Conservation (phyloP, 2,888 invertebrate species). For the Caenorhabditis macrosperma region DNA sequence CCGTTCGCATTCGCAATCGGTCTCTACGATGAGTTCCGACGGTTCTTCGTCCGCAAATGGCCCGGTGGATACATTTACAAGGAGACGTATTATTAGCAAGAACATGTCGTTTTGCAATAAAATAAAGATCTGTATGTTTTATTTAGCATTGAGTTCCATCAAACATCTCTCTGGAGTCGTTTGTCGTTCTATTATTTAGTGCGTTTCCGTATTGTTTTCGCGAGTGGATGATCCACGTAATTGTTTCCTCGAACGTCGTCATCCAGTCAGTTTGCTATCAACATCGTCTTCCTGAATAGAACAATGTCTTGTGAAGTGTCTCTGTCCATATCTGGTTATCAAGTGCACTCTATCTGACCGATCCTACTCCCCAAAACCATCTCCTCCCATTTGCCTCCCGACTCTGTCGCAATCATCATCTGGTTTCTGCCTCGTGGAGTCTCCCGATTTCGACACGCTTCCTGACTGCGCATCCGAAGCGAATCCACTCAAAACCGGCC, state of each 20-base stretch:
- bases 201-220: no score
- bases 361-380: background rate
- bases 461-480: constrained; percentile 32
- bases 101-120: background rate
- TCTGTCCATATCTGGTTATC: constrained; percentile 35
- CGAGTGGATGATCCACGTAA: no score
- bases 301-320: background rate
- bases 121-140: background rate
- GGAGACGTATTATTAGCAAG: constrained; percentile 70
- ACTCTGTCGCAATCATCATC: constrained; percentile 43
- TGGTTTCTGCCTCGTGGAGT: constrained; percentile 37
- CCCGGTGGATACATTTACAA: constrained; percentile 73
- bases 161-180: no score
- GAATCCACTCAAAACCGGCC: constrained; percentile 48
- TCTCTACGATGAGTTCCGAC: constrained; percentile 71
- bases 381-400: constrained; percentile 10
- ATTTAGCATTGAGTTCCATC: no score
- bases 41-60: constrained; percentile 67
- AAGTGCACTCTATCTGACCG: constrained; percentile 13
- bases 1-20: constrained; percentile 71
- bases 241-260: background rate
- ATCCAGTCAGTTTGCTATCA: background rate
- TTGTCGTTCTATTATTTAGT: background rate
- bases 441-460: constrained; percentile 55
- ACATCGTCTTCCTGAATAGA: background rate